A percentile compares a stretch with the other conserved stretches of the same genome.
phyloP scores from a whole-genome alignment of 2,888 invertebrate genomes.

The Tuberolachnus salignus region DNA sequence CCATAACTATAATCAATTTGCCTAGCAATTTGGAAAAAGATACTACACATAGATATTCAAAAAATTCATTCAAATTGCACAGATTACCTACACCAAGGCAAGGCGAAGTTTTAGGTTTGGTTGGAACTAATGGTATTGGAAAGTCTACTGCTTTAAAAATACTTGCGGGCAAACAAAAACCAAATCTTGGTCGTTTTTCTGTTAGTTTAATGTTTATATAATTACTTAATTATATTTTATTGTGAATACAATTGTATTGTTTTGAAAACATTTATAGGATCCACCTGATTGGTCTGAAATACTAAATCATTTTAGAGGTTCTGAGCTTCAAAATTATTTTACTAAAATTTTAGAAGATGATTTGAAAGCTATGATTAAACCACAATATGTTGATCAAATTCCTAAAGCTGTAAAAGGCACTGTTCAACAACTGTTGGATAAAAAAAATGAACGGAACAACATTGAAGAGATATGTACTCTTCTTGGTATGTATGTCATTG shows the following conservation, averaged over 20 bases:
- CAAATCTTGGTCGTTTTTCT: conserved; percentile 90
- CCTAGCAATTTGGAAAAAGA: conserved; percentile 98
- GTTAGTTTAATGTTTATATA: conserved; percentile 67
- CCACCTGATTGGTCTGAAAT: conserved; percentile 99
- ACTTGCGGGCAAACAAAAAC: conserved; percentile 97
- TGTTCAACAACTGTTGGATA: conserved; percentile 86
- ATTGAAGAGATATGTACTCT: conserved; percentile 81
- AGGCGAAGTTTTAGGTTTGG: conserved; percentile 95
- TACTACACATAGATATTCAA: conserved; percentile 97
- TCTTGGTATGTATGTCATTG: conserved; percentile 74
- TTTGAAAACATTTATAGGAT: conserved; percentile 69
- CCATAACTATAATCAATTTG: conserved; percentile 96
- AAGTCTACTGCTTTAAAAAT: conserved; percentile 99
- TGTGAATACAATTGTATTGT: not conserved
- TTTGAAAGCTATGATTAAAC: conserved; percentile 95
- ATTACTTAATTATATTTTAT: conserved; percentile 17
- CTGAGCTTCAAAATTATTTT: conserved; percentile 98
- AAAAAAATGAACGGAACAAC: conserved; percentile 88
- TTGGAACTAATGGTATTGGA: conserved; percentile 99
- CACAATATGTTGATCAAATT: conserved; percentile 99
- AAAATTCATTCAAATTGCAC: conserved; percentile 98
- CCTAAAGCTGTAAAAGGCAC: conserved; percentile 96
- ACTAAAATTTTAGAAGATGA: conserved; percentile 98
- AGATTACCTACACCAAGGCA: conserved; percentile 95
- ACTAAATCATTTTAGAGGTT: conserved; percentile 94